Evolutionary conservation across 2,113 vertebrate species (phyloP).

Genomic region (Epinephelus moara): DNA sequence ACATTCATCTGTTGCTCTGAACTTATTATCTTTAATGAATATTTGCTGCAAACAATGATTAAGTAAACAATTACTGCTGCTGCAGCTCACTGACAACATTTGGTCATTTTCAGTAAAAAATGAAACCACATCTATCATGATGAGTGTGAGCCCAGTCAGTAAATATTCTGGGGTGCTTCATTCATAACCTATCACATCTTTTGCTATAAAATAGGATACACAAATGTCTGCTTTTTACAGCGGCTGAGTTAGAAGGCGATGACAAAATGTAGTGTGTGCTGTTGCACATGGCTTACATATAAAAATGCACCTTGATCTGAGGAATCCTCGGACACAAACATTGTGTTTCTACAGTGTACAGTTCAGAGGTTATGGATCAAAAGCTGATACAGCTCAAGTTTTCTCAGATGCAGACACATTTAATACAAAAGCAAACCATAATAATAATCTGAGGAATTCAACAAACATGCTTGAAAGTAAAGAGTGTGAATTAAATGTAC

Average conservation of each 20-base stretch:
- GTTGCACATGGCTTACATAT: neutral
- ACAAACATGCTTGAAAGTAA: neutral
- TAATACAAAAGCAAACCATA: neutral
- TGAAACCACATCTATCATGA: neutral
- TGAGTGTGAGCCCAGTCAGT: neutral
- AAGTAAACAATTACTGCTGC: neutral
- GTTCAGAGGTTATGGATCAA: neutral
- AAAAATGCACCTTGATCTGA: neutral
- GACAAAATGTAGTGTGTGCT: neutral
- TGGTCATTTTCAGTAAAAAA: neutral
- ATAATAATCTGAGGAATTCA: neutral
- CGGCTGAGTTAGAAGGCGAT: neutral
- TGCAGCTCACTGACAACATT: neutral
- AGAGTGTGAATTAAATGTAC: neutral
- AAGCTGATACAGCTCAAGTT: neutral
- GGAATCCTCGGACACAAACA: too few species aligned
- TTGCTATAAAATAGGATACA: neutral
- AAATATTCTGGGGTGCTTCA: neutral
- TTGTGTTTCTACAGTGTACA: neutral
- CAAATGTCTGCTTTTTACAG: neutral
- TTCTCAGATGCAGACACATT: neutral
- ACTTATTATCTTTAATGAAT: neutral
- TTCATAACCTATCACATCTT: neutral
- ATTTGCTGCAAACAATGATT: neutral
- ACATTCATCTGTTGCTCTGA: slow-evolving; percentile 10